phyloP scores from a whole-genome alignment of 2,888 invertebrate species.

The Hyposoter didymator region DNA sequence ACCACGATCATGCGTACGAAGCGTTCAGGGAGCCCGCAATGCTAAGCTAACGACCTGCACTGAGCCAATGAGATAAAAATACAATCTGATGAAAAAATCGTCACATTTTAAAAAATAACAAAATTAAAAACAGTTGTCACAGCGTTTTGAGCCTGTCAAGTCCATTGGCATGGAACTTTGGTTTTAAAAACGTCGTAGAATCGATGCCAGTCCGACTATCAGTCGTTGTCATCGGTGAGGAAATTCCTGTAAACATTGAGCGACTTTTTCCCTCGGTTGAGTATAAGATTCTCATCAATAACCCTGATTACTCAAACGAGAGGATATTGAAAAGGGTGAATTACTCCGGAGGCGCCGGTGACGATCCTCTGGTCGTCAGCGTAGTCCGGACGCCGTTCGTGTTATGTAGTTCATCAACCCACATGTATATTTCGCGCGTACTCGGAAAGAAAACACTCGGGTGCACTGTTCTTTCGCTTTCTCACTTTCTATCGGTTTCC shows the following conservation, averaged over 20 bases:
- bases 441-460: conserved; percentile 57
- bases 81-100: too few relatives aligned
- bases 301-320: background rate
- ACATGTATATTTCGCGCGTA: background rate
- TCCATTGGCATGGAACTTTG: too few relatives aligned
- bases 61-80: too few relatives aligned
- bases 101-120: too few relatives aligned
- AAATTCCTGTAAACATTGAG: background rate
- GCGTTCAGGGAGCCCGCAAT: too few relatives aligned
- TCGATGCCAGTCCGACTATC: background rate
- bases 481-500: conserved; percentile 7
- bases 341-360: conserved; percentile 40
- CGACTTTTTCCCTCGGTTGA: background rate
- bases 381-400: conserved; percentile 43
- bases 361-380: conserved; percentile 32
- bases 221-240: background rate
- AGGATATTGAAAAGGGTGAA: background rate
- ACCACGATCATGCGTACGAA: too few relatives aligned
- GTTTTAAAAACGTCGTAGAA: too few relatives aligned
- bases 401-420: conserved; percentile 22
- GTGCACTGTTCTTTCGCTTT: conserved; percentile 58
- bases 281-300: background rate
- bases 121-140: too few relatives aligned
- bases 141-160: too few relatives aligned
- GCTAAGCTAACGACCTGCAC: too few relatives aligned